phyloP scores from a whole-genome alignment of 2,113 vertebrate genomes.

The Gasterosteus nipponicus region DNA sequence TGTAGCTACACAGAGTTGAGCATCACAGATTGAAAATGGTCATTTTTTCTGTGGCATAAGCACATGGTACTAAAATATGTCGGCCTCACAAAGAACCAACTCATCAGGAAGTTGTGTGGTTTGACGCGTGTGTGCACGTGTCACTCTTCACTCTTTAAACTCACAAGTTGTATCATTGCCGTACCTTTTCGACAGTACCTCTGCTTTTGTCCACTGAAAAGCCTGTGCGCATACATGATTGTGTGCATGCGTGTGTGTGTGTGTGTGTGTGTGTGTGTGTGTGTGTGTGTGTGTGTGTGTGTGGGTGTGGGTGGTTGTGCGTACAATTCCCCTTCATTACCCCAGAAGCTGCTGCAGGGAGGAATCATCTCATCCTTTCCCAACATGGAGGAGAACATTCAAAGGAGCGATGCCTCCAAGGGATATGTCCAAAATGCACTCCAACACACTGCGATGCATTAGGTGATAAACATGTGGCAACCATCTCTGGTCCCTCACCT shows the following conservation, averaged over 20 bases:
- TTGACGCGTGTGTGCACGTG: background rate
- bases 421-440: conserved; percentile 66
- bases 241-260: background rate
- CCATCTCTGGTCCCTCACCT: conserved; percentile 38
- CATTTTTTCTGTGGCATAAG: background rate
- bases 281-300: background rate
- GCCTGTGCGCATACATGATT: background rate
- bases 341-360: conserved; percentile 47
- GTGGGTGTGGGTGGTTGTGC: conserved; percentile 3
- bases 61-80: background rate
- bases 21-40: background rate
- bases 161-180: background rate
- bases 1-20: background rate
- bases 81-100: background rate
- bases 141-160: background rate
- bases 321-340: conserved; percentile 29
- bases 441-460: conserved; percentile 52
- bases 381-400: conserved; percentile 34
- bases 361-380: conserved; percentile 37
- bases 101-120: background rate
- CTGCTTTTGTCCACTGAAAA: background rate
- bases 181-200: background rate
- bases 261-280: background rate
- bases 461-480: conserved; percentile 50
- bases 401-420: conserved; percentile 56